These are phyloP conservation scores for Petaurus breviceps DNA, from an alignment of 2,113 vertebrate genomes.

Conservation along the genomic window DNA sequence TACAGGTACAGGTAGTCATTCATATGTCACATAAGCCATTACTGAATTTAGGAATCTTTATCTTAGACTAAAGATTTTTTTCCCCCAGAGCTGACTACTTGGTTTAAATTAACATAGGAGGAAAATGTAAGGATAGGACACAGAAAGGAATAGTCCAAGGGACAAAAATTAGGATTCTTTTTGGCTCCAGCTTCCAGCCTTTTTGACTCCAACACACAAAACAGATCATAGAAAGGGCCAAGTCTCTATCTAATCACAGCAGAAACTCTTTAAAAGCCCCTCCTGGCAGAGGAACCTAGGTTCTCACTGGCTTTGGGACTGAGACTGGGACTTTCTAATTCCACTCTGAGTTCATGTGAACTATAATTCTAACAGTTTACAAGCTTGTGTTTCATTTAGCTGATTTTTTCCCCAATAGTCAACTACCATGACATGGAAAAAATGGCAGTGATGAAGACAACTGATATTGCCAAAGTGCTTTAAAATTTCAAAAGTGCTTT, in stretches of 20 bases:
- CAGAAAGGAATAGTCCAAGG: neutral
- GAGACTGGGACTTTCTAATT: neutral
- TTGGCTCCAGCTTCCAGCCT: neutral
- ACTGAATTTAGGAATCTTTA: constrained; percentile 46
- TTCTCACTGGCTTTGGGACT: neutral
- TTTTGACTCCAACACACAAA: neutral
- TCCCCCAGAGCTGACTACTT: neutral
- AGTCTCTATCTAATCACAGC: neutral
- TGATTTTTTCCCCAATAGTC: neutral
- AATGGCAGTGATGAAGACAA: neutral
- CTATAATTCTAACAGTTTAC: neutral
- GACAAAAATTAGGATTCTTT: constrained; percentile 15
- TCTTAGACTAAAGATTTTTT: constrained; percentile 32
- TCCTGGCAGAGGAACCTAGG: neutral
- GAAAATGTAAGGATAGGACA: neutral
- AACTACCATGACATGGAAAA: neutral
- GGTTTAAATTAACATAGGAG: constrained; percentile 19
- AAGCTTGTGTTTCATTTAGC: neutral
- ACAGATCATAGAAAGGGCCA: neutral
- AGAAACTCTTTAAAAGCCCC: neutral
- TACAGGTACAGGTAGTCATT: constrained; percentile 21
- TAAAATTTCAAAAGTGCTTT: neutral
- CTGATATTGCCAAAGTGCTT: neutral
- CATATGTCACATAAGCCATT: constrained; percentile 56
- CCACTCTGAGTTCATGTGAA: neutral